Base-by-base conservation (phyloP, 2,797 vertebrate species). In the Pseudochirops cupreus region DNA sequence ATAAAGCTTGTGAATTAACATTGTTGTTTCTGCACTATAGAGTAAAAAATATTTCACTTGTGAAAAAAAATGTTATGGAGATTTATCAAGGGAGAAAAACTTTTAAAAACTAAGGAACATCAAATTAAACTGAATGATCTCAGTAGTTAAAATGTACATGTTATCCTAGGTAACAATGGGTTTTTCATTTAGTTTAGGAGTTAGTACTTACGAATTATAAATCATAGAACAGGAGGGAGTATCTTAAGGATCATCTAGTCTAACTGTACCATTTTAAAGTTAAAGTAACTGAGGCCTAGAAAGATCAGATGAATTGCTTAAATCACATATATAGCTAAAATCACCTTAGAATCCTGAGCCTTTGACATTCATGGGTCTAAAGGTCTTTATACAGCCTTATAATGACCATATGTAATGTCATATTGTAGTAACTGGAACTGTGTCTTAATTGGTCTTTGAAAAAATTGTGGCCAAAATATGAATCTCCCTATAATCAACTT, bases 101-200 rank as follows among this genome's bases (percentile, higher is more conserved):
- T 53, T 54, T 54, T 54, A 54, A 92, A 87, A 92, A 87, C 18
- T 89, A 18, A 92, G n/a, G 92, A 92, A 74, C 2, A 59, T 11
- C 18, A 95, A 92, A 62, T 59, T 74, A 12, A 94, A 93, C 94
- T 53, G 39, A 74, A 11, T 59, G 14, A 89, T 52, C 14, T 74
- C 18, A 94, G 1, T 92, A 94, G 91, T 59, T 91, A 87, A 92
- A 95, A 92, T 33, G 96, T 59, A 91, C 29, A 94, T 26, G 52
- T 16, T 1, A 94, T 62, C 29, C 56, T 46, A 28, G 55, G 11
- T 82, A 96, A 93, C 39, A 94, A 62, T 33, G 39, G 1, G 6
- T 87, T 26, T 56, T 94, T 92, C 53, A 18, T 24, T 89, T 58
- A 91, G 82, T 29, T 82, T 46, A 74, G 7, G 67, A 46, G 6